Evolutionary conservation across 1,140 invertebrate genomes (phyloP).

Genomic region (Reticulitermes speratus): DNA sequence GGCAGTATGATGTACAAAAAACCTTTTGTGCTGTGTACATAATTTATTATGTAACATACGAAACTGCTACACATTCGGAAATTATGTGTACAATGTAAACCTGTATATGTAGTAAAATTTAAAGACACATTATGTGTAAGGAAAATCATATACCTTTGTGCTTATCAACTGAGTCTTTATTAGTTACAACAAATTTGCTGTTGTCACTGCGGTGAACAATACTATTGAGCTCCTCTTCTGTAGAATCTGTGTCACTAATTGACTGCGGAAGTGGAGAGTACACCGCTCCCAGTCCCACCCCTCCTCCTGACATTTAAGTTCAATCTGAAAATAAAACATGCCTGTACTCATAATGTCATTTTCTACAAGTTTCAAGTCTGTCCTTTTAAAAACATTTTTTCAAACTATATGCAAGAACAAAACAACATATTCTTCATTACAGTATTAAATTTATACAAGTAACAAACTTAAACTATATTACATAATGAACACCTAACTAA

Average conservation of each 20-base stretch:
- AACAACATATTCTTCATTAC: not conserved
- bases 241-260: conserved; percentile 33
- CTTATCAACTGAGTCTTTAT: conserved; percentile 24
- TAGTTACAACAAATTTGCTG: conserved; percentile 28
- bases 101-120: not conserved
- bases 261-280: conserved; percentile 34
- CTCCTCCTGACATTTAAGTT: conserved; percentile 35
- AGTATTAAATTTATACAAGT: not conserved
- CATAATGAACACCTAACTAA: no score
- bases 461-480: no score
- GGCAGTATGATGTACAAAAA: no score
- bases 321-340: conserved; percentile 8
- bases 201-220: conserved; percentile 30
- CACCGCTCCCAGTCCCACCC: conserved; percentile 30
- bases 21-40: no score
- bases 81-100: not conserved
- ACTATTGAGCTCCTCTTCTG: conserved; percentile 34
- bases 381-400: not conserved
- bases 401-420: not conserved
- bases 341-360: no score
- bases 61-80: not conserved
- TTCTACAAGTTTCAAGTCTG: no score
- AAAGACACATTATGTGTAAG: not conserved
- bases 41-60: no score
- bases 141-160: conserved; percentile 17